Evolutionary conservation across 1,140 invertebrate genomes (phyloP).

Genomic region (Coenobita brevimanus): DNA sequence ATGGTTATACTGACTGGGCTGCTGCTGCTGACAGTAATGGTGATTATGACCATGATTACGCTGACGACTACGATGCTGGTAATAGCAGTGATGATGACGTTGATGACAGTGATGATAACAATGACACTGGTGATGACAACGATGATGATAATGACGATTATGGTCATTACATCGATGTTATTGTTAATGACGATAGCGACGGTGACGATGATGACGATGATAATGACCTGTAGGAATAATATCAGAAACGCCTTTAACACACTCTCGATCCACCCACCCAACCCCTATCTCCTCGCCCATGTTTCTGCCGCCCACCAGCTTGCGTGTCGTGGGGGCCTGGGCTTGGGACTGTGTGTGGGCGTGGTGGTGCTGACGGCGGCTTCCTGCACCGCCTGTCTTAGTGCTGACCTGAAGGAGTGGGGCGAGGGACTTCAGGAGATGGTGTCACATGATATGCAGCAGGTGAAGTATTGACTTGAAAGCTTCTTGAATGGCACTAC

Average conservation of each 20-base stretch:
- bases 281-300: background rate
- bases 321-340: slow-evolving; percentile 35
- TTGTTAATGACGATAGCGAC: background rate
- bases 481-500: too few species aligned
- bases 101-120: background rate
- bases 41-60: background rate
- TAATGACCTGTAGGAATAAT: too few species aligned
- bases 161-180: background rate
- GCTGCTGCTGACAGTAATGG: too few species aligned
- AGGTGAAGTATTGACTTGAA: slow-evolving; percentile 52
- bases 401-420: slow-evolving; percentile 47
- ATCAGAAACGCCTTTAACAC: too few species aligned
- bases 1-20: too few species aligned
- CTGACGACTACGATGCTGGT: background rate
- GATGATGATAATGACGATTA: background rate
- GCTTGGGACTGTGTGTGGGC: slow-evolving; percentile 38
- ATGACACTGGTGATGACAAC: too few species aligned
- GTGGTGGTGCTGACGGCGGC: slow-evolving; percentile 42
- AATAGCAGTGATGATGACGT: too few species aligned
- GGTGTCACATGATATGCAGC: slow-evolving; percentile 35
- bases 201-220: background rate
- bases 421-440: slow-evolving; percentile 4
- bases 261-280: too few species aligned
- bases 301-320: slow-evolving; percentile 7
- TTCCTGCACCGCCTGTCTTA: slow-evolving; percentile 24